Base-by-base conservation (phyloP, 2,888 invertebrate genomes). In the Cabera pusaria region DNA sequence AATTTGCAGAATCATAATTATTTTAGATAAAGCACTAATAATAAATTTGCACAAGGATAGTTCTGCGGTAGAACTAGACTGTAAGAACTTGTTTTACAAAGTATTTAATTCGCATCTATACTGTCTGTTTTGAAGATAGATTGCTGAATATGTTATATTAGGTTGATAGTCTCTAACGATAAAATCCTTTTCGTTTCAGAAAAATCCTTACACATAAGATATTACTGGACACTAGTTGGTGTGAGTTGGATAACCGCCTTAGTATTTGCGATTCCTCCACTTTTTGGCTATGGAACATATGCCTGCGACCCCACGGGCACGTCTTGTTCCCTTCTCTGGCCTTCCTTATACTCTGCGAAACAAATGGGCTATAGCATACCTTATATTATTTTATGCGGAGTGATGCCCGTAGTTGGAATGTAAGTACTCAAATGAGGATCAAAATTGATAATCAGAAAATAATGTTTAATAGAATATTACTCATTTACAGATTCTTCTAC, bases 221-320 rank as follows among this genome's bases (percentile, higher is more conserved):
- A 83, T 44, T 90, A 90, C 56, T 82, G 86, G 71, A 69, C 67
- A 10, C 57, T 86, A 17, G 72, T 88, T 1, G 74, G 75, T n/a
- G 52, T 78, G 1, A 84, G 87, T 56, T 90, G 90, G 87, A 49
- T 74, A 6, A 72, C 67, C 24, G 72, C 90, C 3, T 56, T 74
- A 19, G 53, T 82, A 25, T 88, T 90, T 44, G 75, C 90, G 1
- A 74, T 74, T 2, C 90, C 90, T 1, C 90, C 91, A 0, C 58
- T 90, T 5, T 86, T 86, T 43, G 86, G 87, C 1, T 89, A 86
- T 47, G 90, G 90, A 19, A 53, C 75, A 25, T 91, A 86, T 48
- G 80, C 85, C 7, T 90, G 90, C 57, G 91, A 90, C 49, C 59
- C 84, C 1, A 90, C 86, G 1, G 86, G 88, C 5, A 87, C 90